Percentiles rank a stretch among this genome's conserved stretches.
Conservation (phyloP, 2,888 invertebrate genomes). For the Macaria notata region DNA sequence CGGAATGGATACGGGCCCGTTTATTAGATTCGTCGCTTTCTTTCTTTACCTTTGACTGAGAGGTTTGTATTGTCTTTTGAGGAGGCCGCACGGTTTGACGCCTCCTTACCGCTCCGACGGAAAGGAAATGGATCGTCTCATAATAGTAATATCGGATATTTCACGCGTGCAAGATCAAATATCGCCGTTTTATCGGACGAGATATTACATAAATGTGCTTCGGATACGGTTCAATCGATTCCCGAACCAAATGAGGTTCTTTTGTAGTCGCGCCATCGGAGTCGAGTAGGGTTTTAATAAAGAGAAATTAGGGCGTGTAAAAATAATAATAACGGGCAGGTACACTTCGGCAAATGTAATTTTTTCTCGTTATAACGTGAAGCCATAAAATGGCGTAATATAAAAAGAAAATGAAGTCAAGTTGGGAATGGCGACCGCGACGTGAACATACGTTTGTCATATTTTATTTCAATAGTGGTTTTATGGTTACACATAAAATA, state of each 20-base stretch:
- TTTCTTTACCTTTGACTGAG: constrained; percentile 76
- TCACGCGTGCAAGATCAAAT: constrained; percentile 37
- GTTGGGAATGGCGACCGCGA: constrained; percentile 49
- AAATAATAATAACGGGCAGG: constrained; percentile 33
- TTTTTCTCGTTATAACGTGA: constrained; percentile 41
- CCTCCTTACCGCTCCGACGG: constrained; percentile 52
- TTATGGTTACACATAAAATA: constrained; percentile 67
- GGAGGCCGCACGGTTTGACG: constrained; percentile 61
- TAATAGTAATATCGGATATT: constrained; percentile 54
- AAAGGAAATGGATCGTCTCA: constrained; percentile 46
- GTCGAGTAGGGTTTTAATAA: constrained; percentile 19
- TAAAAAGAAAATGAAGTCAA: constrained; percentile 51
- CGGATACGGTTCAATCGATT: constrained; percentile 22
- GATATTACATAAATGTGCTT: constrained; percentile 23
- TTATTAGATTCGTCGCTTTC: constrained; percentile 79
- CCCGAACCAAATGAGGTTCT: constrained; percentile 16
- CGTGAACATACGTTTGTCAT: constrained; percentile 58
- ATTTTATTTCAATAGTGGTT: constrained; percentile 63
- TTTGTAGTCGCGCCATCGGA: constrained; percentile 20
- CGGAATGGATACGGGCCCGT: constrained; percentile 73
- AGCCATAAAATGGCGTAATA: constrained; percentile 44
- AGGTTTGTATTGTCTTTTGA: constrained; percentile 73
- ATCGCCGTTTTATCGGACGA: constrained; percentile 34
- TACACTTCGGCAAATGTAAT: constrained; percentile 31
- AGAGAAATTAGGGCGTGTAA: constrained; percentile 19